Percentiles rank a stretch among this genome's conserved stretches.
These are phyloP conservation scores for Eilema depressum DNA, from an alignment of 2,888 invertebrate genomes.

Conservation along the genomic window DNA sequence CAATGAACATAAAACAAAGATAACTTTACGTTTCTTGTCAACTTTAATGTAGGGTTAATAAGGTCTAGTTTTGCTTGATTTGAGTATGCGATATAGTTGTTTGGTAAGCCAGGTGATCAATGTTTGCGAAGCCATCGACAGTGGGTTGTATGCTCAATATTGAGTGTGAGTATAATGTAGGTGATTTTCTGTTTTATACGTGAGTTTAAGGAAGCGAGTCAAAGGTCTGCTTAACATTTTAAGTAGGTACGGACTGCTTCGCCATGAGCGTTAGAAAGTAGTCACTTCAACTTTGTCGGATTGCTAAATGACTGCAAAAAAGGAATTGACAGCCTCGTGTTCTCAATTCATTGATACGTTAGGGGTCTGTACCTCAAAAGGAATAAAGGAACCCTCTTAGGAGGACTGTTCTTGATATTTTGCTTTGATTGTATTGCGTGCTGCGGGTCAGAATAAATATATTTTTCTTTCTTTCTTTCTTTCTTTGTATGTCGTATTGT, in stretches of 20 bases:
- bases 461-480: no score
- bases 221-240: neutral
- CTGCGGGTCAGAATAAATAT: no score
- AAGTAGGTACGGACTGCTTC: neutral
- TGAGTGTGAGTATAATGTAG: constrained; percentile 19
- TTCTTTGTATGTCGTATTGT: no score
- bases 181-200: constrained; percentile 25
- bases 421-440: no score
- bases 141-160: constrained; percentile 33
- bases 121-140: constrained; percentile 42
- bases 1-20: constrained; percentile 31
- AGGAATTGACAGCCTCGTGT: neutral
- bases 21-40: neutral
- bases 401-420: neutral
- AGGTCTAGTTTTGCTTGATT: constrained; percentile 9
- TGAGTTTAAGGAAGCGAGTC: neutral
- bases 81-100: constrained; percentile 7
- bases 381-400: neutral
- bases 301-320: neutral
- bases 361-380: neutral
- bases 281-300: neutral
- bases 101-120: constrained; percentile 47
- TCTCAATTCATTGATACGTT: neutral
- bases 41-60: fast-evolving
- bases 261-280: neutral